Conservation (phyloP, 1,140 invertebrate genomes). For the Bombus sibiricus region DNA sequence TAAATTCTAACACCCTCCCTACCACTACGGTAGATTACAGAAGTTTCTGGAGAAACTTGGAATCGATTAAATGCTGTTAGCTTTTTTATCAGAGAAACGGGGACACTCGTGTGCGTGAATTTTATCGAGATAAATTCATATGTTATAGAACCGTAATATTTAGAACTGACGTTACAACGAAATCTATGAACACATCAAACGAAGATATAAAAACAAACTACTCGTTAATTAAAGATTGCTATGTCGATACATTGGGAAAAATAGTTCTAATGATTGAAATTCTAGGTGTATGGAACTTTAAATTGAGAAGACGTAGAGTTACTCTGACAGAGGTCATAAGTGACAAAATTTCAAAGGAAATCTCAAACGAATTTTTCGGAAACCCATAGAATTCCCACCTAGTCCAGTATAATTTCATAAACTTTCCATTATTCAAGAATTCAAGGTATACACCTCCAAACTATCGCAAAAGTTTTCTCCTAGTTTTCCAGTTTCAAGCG, state of each 20-base stretch:
- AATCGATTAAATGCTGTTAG: not conserved
- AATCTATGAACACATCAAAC: too few relatives aligned
- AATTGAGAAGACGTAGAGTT: not conserved
- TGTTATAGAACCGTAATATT: too few relatives aligned
- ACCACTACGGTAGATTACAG: not conserved
- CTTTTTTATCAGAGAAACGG: not conserved
- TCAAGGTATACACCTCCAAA: not conserved
- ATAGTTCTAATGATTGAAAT: too few relatives aligned
- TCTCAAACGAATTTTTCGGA: not conserved
- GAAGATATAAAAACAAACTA: too few relatives aligned
- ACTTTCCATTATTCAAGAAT: not conserved
- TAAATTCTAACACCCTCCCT: constrained; percentile 15
- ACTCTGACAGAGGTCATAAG: not conserved
- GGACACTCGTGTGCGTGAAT: not conserved
- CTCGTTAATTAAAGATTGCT: too few relatives aligned
- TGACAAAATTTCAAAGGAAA: not conserved
- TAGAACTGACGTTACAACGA: too few relatives aligned
- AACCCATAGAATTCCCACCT: too few relatives aligned
- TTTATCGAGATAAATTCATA: not conserved
- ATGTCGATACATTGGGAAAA: too few relatives aligned
- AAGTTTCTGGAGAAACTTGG: constrained; percentile 7
- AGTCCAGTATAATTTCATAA: not conserved
- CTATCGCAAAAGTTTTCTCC: not conserved
- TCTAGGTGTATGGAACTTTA: not conserved
- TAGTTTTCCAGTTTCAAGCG: not conserved